Evolutionary conservation across 2,888 invertebrate species (phyloP), one percentile per base, ranked within the genome.

Genomic region (Brenthis daphne): DNA sequence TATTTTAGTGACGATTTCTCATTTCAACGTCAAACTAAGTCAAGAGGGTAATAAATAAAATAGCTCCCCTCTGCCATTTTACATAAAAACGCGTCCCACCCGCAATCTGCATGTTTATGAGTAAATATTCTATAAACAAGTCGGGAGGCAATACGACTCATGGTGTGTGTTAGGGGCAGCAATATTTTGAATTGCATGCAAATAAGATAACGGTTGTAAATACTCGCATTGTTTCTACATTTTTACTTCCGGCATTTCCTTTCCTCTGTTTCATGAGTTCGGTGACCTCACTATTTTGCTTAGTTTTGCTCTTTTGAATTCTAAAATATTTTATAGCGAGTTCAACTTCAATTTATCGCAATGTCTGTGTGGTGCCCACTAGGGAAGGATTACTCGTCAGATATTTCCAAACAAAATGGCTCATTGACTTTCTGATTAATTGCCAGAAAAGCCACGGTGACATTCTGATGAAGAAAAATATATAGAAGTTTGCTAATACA

Each of bases 21-120:
- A 85, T 81, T 80, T 79, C 80, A 86, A 84, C 87, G 82, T 84
- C 82, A 75, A 79, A 78, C 81, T 83, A 84, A 88, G 87, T 90
- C 88, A 89, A 89, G 90, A 88, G 88, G 86, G 89, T 84, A 90
- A 92, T 92, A 92, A 92, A 92, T 92, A 92, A 91, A 90, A 90
- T 81, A 79, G 84, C 85, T 87, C 86, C 92, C 90, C 89, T 86
- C 86, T 85, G 84, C 81, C 85, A 86, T 88, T 90, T 91, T 88
- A 89, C 88, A 91, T 90, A 92, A 92, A 92, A 92, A 91, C 87
- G 85, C 87, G 87, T 87, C 90, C 87, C 92, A 87, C 90, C 89
- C 90, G 86, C 92, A 92, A 92, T 92, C 92, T 92, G 89, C 92
- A 92, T 92, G 91, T 92, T 92, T 92, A 92, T 92, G 91, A 90